Conservation (phyloP, 2,797 vertebrate genomes). For the Gorsachius magnificus region DNA sequence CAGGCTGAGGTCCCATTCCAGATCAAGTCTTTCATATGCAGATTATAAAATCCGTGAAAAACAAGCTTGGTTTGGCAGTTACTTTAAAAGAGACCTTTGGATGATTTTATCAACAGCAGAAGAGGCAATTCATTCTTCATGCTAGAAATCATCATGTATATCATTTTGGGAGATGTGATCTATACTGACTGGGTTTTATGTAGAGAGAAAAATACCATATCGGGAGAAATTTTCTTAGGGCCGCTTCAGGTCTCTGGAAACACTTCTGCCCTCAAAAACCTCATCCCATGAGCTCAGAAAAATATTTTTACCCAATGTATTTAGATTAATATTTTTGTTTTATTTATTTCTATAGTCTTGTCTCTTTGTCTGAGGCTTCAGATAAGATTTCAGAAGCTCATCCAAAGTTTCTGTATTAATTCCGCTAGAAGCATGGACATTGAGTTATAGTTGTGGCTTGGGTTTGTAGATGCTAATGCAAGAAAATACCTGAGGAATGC, state of each 20-base stretch:
- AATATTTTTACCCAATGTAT: neutral
- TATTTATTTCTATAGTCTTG: neutral
- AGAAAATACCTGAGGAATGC: neutral
- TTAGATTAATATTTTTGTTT: conserved; percentile 7
- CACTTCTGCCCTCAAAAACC: neutral
- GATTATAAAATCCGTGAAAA: conserved; percentile 11
- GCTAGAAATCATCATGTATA: neutral
- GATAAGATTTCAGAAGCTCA: neutral
- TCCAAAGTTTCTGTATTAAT: neutral
- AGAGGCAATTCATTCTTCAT: neutral
- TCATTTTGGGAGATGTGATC: neutral
- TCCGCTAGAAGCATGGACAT: neutral
- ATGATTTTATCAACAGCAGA: conserved; percentile 23
- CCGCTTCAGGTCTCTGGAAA: neutral
- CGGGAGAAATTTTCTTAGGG: neutral
- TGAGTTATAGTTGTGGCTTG: neutral
- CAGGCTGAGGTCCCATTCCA: neutral
- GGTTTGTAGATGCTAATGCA: neutral
- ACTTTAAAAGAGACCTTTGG: conserved; percentile 1
- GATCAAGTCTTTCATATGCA: conserved; percentile 9
- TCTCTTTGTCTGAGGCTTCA: neutral
- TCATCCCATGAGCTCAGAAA: neutral
- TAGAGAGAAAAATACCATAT: neutral
- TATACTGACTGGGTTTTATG: neutral
- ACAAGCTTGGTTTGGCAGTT: conserved; percentile 20